These are phyloP conservation scores for Sclerurus mexicanus DNA, from an alignment of 2,113 vertebrate species.

Conservation along the genomic window DNA sequence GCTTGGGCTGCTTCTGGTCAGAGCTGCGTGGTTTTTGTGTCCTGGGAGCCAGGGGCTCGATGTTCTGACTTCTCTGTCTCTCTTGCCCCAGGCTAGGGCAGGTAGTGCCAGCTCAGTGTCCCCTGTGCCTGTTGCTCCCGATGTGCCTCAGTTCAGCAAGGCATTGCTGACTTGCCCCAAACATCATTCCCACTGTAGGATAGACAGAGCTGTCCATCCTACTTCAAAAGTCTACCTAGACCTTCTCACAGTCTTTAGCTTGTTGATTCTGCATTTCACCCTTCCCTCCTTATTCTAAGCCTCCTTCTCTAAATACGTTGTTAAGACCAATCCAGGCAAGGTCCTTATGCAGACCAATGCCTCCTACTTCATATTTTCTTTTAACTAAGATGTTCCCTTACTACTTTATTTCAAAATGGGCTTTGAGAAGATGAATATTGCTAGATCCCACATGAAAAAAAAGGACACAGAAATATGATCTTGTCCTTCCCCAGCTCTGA, in stretches of 20 bases:
- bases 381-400: not conserved
- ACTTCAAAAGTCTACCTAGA: not conserved
- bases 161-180: not conserved
- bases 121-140: not conserved
- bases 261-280: not conserved
- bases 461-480: not conserved
- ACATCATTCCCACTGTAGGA: not conserved
- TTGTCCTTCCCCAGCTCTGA: not conserved
- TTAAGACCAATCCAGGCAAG: not conserved
- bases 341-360: not conserved
- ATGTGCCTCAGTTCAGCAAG: not conserved
- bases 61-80: not conserved
- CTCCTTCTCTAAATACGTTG: not conserved
- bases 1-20: not conserved
- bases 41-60: not conserved
- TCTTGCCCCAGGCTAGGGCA: not conserved
- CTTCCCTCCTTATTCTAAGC: not conserved
- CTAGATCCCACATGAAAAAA: not conserved
- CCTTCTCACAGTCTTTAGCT: not conserved
- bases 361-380: not conserved
- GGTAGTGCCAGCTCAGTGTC: not conserved
- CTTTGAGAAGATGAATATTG: not conserved
- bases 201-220: not conserved
- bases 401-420: not conserved
- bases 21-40: fast-evolving